Conservation (phyloP, 2,888 invertebrate species). For the Andrena marginata region DNA sequence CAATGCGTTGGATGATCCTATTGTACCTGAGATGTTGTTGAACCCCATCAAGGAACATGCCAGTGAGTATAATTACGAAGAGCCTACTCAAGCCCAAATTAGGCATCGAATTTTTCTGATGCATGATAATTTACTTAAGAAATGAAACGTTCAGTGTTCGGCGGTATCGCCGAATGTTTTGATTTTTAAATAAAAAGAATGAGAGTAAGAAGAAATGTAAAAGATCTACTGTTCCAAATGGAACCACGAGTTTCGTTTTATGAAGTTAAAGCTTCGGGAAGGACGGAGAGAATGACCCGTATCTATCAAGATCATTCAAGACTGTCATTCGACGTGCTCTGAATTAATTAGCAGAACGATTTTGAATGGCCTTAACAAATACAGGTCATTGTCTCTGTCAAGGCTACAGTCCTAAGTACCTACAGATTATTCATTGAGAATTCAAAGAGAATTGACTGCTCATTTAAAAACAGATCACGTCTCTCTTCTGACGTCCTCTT, state of each 20-base stretch:
- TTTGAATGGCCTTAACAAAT: not conserved
- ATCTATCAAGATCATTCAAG: not conserved
- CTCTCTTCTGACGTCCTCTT: not conserved
- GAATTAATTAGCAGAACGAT: not conserved
- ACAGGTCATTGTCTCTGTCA: constrained; percentile 6
- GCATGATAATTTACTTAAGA: not conserved
- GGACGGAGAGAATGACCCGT: not conserved
- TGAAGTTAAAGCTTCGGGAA: not conserved
- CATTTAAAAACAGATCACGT: not conserved
- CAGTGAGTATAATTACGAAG: constrained; percentile 87
- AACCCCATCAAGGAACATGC: constrained; percentile 91
- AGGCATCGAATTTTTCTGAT: not conserved
- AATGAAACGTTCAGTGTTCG: too few species aligned
- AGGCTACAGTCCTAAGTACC: not conserved
- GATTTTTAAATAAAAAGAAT: too few species aligned
- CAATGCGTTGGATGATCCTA: constrained; percentile 96
- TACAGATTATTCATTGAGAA: constrained; percentile 1
- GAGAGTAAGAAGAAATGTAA: too few species aligned
- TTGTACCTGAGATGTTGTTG: constrained; percentile 93
- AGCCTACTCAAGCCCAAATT: not conserved
- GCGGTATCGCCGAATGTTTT: too few species aligned
- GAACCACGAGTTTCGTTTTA: not conserved
- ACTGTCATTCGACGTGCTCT: not conserved
- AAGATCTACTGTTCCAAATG: not conserved
- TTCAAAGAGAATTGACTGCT: not conserved